Base-by-base conservation (phyloP, 2,888 invertebrate genomes). In the Thysanoteuthis rhombus region DNA sequence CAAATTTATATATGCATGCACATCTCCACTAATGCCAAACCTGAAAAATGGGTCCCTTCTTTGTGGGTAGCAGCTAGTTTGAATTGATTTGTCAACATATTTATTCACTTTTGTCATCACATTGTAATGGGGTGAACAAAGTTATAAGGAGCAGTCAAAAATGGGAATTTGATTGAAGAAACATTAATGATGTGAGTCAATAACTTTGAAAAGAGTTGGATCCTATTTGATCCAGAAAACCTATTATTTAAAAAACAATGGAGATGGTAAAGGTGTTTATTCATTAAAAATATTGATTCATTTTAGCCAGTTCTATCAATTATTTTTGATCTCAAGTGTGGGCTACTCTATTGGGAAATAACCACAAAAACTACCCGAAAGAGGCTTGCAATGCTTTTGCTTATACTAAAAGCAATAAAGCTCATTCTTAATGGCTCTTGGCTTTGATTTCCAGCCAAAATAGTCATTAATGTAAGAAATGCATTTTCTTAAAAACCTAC, bases 361-460 rank as follows among this genome's bases (percentile, higher is more conserved):
- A 75, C 75, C 16, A 75, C 75, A 75, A 75, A n/a, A n/a, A 75
- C 75, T 75, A 75, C n/a, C 75, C 12, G 75, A 75, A 75, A 75
- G 75, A n/a, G 75, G n/a, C n/a, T 75, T 75, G 75, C 75, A 75
- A n/a, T 75, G 32, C n/a, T 75, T n/a, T 75, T 75, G n/a, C 75
- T 75, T 75, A 75, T 75, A 75, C n/a, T 75, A 75, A 75, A 75
- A 75, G 75, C 75, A 75, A 75, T 75, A 75, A 75, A 75, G 75
- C 75, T 75, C 75, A n/a, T 75, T 25, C 75, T 75, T 75, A 75
- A 75, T 75, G 75, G 75, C 75, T 75, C n/a, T 75, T 75, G 75
- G 75, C 75, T 75, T 75, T 75, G 75, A 75, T 75, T 75, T 75
- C 75, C 16, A n/a, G 75, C 75, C 75, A 75, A 75, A 75, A 75